phyloP scores from a whole-genome alignment of 2,888 invertebrate species.

The Podabrus alpinus region DNA sequence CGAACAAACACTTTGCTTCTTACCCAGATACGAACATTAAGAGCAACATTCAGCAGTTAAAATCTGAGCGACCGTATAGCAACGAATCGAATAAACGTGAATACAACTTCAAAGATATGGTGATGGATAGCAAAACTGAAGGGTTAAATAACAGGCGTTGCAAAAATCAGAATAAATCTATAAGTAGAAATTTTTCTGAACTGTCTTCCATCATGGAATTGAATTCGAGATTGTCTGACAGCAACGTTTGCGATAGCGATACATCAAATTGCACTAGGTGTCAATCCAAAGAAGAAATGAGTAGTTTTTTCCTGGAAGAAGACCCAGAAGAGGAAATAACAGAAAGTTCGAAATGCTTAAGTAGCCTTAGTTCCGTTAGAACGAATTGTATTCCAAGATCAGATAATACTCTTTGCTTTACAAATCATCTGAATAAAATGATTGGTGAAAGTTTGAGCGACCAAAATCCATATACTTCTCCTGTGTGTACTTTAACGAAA shows the following conservation, averaged over 20 bases:
- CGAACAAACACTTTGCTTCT: neutral
- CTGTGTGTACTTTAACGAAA: neutral
- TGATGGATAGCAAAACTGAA: neutral
- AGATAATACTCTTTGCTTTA: neutral
- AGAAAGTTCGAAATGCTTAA: neutral
- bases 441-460: neutral
- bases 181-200: neutral
- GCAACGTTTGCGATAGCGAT: neutral
- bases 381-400: neutral
- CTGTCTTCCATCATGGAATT: neutral
- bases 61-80: neutral
- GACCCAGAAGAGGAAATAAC: too few species aligned
- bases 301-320: neutral
- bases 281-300: neutral
- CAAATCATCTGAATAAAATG: neutral
- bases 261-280: neutral
- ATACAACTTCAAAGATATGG: neutral
- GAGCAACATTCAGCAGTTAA: neutral
- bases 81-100: neutral
- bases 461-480: neutral
- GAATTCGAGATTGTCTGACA: neutral
- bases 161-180: neutral
- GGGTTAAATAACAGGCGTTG: neutral
- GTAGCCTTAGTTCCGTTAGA: neutral
- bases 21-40: neutral